Evolutionary conservation across 2,797 vertebrate genomes (phyloP).

Genomic region (Limnodromus scolopaceus): DNA sequence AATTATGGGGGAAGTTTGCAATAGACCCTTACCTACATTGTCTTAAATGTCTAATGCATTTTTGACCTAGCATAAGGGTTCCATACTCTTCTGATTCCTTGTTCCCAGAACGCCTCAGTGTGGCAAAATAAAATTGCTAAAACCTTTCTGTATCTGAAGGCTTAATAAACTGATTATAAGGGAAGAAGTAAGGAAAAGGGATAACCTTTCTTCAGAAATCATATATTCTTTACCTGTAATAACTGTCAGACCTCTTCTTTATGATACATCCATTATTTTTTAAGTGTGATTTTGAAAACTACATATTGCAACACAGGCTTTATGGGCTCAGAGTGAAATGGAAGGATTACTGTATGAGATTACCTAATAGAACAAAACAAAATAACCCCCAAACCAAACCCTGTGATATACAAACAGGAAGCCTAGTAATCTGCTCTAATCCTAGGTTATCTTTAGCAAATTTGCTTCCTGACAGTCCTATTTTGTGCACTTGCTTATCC

Average conservation of each 20-base stretch:
- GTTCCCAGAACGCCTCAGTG: background rate
- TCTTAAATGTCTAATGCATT: background rate
- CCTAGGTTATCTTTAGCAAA: background rate
- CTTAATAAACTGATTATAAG: background rate
- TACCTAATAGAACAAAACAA: background rate
- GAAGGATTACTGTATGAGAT: background rate
- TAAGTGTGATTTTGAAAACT: background rate
- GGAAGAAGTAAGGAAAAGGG: background rate
- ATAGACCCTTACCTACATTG: background rate
- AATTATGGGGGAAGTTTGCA: background rate
- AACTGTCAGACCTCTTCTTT: background rate
- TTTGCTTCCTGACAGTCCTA: background rate
- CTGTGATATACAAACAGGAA: background rate
- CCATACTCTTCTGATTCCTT: background rate
- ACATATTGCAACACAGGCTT: accelerated
- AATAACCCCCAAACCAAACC: background rate
- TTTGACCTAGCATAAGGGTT: background rate
- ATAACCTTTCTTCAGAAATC: background rate
- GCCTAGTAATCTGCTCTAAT: background rate
- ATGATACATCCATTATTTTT: background rate
- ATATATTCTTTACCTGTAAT: background rate
- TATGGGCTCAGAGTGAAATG: background rate
- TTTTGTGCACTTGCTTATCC: background rate
- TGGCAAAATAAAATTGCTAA: background rate
- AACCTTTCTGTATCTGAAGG: background rate